These are phyloP conservation scores for Papilio elwesi DNA, from an alignment of 2,888 invertebrate species.

Conservation along the genomic window DNA sequence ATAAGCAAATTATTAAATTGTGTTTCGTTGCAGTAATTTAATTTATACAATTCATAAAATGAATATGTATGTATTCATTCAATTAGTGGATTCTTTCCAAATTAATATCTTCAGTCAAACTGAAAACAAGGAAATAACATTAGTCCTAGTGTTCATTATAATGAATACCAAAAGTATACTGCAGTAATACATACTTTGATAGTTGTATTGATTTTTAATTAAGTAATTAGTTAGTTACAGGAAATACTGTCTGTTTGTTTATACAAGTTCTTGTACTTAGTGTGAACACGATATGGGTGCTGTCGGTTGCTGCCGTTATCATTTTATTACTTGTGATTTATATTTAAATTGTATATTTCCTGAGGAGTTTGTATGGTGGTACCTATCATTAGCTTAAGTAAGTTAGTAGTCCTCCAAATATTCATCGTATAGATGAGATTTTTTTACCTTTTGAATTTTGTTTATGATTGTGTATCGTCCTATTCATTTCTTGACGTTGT, in stretches of 20 bases:
- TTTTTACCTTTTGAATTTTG: slow-evolving; percentile 58
- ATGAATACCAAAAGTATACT: background rate
- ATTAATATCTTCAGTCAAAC: no score
- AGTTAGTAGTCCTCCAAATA: slow-evolving; percentile 44
- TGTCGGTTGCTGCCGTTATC: slow-evolving; percentile 45
- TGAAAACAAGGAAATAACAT: no score
- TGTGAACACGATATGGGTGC: background rate
- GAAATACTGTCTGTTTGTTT: background rate
- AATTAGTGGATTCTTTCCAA: no score
- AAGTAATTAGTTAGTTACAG: background rate
- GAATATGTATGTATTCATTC: no score
- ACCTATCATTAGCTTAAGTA: slow-evolving; percentile 49
- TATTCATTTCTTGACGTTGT: slow-evolving; percentile 61
- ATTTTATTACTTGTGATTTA: slow-evolving; percentile 59
- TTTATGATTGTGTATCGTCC: slow-evolving; percentile 51
- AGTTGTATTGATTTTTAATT: no score
- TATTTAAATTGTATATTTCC: slow-evolving; percentile 50
- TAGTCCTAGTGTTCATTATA: background rate
- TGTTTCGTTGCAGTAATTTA: no score
- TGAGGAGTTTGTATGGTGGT: slow-evolving; percentile 50
- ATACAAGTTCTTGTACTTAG: background rate
- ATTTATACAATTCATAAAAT: no score
- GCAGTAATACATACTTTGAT: background rate
- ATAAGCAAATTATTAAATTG: background rate
- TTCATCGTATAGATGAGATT: slow-evolving; percentile 45